phyloP scores from a whole-genome alignment of 2,888 invertebrate genomes.

The Phyto melanocephala region DNA sequence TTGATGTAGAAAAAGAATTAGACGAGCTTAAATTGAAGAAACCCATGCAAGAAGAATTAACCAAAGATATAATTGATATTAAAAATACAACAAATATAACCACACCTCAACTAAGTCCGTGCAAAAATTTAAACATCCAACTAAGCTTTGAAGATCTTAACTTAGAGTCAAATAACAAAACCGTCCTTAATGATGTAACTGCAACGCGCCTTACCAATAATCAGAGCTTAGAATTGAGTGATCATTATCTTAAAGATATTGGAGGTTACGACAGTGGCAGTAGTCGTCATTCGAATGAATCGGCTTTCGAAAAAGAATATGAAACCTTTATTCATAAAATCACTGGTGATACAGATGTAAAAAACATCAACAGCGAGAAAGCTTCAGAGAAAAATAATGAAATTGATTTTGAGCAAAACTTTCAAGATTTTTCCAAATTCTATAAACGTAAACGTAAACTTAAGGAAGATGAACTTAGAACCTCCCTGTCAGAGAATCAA shows the following conservation, averaged over 20 bases:
- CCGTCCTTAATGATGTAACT: constrained; percentile 20
- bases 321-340: constrained; percentile 75
- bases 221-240: constrained; percentile 13
- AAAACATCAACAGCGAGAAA: not conserved
- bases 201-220: not conserved
- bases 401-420: constrained; percentile 66
- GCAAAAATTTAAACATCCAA: constrained; percentile 22
- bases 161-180: constrained; percentile 31
- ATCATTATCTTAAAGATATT: constrained; percentile 63
- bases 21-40: constrained; percentile 69
- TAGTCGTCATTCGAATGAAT: constrained; percentile 70
- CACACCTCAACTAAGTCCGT: constrained; percentile 28
- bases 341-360: constrained; percentile 63
- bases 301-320: constrained; percentile 73
- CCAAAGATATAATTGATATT: constrained; percentile 34
- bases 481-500: not conserved
- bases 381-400: constrained; percentile 39
- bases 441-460: constrained; percentile 72
- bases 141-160: constrained; percentile 39
- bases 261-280: constrained; percentile 71
- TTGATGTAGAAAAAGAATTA: constrained; percentile 75
- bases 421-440: constrained; percentile 71
- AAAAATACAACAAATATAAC: not conserved
- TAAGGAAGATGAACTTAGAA: constrained; percentile 53
- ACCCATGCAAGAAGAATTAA: constrained; percentile 1